These are phyloP conservation scores for Fulmarus glacialis DNA, from an alignment of 2,113 vertebrate genomes.

Conservation along the genomic window DNA sequence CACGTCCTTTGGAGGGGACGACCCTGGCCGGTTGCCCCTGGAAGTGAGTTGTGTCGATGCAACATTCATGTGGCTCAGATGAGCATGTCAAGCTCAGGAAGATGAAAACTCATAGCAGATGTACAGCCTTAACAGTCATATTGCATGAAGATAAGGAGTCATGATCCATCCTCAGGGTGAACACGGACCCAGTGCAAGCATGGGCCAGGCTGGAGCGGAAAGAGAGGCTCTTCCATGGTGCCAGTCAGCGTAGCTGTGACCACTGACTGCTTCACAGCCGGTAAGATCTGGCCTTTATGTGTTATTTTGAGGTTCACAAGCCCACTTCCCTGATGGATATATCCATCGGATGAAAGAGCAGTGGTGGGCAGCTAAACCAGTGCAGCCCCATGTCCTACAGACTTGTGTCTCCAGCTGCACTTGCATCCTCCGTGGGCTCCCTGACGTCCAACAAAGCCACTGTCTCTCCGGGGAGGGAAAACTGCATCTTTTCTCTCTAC, in stretches of 20 bases:
- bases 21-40: neutral
- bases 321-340: neutral
- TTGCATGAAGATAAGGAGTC: neutral
- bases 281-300: neutral
- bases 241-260: neutral
- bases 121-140: neutral
- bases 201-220: neutral
- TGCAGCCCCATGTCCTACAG: accelerated
- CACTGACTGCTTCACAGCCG: neutral
- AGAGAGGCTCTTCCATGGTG: neutral
- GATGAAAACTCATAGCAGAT: neutral
- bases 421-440: neutral
- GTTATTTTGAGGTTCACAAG: neutral
- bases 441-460: neutral
- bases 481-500: neutral
- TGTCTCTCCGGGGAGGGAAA: neutral
- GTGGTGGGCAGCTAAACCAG: neutral
- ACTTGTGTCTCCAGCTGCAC: neutral
- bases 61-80: neutral
- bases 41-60: neutral
- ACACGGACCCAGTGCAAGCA: neutral
- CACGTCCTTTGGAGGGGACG: neutral
- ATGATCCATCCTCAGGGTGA: neutral
- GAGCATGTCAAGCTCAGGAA: neutral
- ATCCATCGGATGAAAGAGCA: neutral